A percentile compares a stretch with the other conserved stretches of the same genome.
These are phyloP conservation scores for Pelodiscus sinensis DNA, from an alignment of 2,113 vertebrate species.

Conservation along the genomic window DNA sequence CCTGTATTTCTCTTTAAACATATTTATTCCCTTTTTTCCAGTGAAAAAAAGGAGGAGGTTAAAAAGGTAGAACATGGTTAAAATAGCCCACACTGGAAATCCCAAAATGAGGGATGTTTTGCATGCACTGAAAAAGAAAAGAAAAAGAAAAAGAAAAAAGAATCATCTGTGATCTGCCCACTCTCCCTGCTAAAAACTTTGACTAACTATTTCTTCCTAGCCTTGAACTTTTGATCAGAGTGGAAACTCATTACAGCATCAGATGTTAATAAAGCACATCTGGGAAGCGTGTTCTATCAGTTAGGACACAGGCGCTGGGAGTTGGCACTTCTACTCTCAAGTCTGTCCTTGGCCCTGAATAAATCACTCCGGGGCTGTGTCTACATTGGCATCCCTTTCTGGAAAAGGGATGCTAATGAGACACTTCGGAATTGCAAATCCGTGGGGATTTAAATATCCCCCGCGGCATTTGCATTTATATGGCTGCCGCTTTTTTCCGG, in stretches of 20 bases:
- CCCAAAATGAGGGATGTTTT: neutral
- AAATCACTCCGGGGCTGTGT: too few species aligned
- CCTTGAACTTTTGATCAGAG: neutral
- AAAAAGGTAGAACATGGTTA: neutral
- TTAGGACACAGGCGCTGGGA: accelerated
- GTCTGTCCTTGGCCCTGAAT: neutral
- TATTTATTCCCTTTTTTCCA: neutral
- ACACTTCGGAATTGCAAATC: too few species aligned
- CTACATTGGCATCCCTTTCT: too few species aligned
- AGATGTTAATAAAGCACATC: accelerated
- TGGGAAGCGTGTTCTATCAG: accelerated
- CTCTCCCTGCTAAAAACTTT: neutral
- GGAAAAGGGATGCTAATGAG: too few species aligned
- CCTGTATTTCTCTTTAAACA: neutral
- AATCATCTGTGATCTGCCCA: neutral
- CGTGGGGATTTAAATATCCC: too few species aligned
- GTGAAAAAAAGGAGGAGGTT: neutral
- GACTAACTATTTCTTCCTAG: neutral
- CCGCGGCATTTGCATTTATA: too few species aligned
- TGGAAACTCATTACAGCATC: accelerated
- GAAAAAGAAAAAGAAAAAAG: too few species aligned
- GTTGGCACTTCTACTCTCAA: neutral
- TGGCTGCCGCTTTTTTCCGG: too few species aligned
- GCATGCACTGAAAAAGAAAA: neutral
- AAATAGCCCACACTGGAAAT: neutral